Percentiles rank a stretch among this genome's conserved stretches.
Conservation (phyloP, 2,888 invertebrate species). For the Cylindroiulus punctatus region DNA sequence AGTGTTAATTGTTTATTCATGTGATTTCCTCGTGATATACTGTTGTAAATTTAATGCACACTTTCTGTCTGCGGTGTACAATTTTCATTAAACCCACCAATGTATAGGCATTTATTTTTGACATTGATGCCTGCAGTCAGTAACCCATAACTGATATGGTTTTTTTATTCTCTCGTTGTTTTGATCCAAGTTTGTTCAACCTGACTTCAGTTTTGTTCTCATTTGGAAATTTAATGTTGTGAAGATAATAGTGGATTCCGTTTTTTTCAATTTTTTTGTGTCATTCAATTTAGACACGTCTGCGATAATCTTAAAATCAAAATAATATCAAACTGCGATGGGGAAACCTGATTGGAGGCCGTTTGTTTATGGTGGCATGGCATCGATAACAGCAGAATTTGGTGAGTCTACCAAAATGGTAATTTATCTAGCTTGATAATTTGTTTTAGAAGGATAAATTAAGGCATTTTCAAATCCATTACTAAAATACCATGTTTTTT, state of each 20-base stretch:
- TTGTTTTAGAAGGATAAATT: constrained; percentile 23
- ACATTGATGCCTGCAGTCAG: background rate
- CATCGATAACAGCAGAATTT: constrained; percentile 92
- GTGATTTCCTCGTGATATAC: background rate
- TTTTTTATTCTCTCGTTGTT: background rate
- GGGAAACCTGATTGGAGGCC: constrained; percentile 81
- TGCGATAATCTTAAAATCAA: background rate
- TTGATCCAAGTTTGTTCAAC: constrained; percentile 26
- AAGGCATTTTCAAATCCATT: no score
- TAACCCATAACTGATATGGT: background rate
- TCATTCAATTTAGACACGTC: background rate
- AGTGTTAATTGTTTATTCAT: background rate
- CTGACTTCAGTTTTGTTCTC: background rate
- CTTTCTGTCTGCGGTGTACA: background rate
- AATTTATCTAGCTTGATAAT: no score
- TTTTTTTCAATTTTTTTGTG: background rate
- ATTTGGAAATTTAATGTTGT: background rate
- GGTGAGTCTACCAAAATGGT: constrained; percentile 70
- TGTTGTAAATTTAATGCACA: background rate
- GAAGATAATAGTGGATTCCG: background rate
- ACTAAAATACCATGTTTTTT: no score
- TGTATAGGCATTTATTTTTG: background rate
- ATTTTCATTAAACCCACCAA: background rate
- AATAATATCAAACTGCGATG: constrained; percentile 27
- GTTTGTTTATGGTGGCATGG: constrained; percentile 92